Evolutionary conservation across 1,140 invertebrate genomes (phyloP).

Genomic region (Atta texana): DNA sequence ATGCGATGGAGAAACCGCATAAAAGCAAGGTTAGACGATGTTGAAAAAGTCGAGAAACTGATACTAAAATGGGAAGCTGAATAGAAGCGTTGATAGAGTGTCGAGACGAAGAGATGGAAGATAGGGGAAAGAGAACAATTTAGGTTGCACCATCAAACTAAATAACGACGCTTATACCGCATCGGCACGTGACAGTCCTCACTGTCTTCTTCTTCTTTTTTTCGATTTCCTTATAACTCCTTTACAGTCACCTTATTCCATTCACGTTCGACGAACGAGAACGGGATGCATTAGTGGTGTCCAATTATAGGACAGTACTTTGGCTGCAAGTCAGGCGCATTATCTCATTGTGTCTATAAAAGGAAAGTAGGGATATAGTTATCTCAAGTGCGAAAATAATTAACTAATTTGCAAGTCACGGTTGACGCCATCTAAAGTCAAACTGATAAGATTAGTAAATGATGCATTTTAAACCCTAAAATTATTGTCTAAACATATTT

Average conservation of each 20-base stretch:
- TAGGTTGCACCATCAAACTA: slow-evolving; percentile 55
- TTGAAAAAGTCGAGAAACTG: background rate
- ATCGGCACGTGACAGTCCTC: slow-evolving; percentile 40
- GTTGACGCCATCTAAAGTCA: background rate
- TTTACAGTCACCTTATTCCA: slow-evolving; percentile 65
- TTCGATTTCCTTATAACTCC: background rate
- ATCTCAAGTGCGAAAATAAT: slow-evolving; percentile 49
- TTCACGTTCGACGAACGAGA: slow-evolving; percentile 73
- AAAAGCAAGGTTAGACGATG: slow-evolving; percentile 26
- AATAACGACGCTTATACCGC: slow-evolving; percentile 67
- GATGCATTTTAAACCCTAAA: too few relatives aligned
- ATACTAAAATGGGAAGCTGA: slow-evolving; percentile 11
- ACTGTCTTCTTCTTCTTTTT: background rate
- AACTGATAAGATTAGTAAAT: too few relatives aligned
- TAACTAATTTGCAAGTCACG: slow-evolving; percentile 55
- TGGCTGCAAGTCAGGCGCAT: slow-evolving; percentile 49
- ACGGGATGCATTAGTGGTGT: slow-evolving; percentile 74
- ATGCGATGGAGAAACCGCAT: slow-evolving; percentile 33
- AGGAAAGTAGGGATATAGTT: slow-evolving; percentile 24
- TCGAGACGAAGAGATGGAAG: slow-evolving; percentile 34
- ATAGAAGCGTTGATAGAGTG: background rate
- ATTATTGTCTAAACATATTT: too few relatives aligned
- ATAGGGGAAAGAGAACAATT: slow-evolving; percentile 45
- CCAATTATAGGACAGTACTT: slow-evolving; percentile 69
- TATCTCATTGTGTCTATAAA: slow-evolving; percentile 31